phyloP scores from a whole-genome alignment of 2,797 vertebrate species.

The Limnodromus scolopaceus region DNA sequence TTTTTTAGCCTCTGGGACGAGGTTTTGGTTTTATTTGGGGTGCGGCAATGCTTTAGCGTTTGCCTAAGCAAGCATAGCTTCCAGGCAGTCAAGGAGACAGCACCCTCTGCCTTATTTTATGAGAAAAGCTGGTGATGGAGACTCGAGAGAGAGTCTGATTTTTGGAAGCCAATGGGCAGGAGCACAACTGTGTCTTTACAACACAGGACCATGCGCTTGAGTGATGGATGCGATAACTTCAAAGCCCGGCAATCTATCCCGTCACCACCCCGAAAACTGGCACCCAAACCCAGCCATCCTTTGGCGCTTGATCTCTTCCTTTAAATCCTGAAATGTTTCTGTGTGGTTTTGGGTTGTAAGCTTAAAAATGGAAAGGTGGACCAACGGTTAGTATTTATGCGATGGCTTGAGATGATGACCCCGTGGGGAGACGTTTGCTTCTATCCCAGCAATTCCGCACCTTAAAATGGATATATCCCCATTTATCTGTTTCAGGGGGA shows the following conservation, averaged over 20 bases:
- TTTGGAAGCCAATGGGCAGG: not conserved
- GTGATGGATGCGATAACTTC: not conserved
- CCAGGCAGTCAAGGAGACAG: not conserved
- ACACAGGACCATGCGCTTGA: rapidly evolving
- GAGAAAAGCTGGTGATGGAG: not conserved
- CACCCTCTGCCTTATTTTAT: constrained; percentile 5
- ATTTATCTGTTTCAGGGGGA: not conserved
- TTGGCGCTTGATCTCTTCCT: not conserved
- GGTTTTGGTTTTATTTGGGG: not conserved
- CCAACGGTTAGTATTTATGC: not conserved
- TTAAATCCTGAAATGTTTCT: not conserved
- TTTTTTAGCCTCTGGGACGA: not conserved
- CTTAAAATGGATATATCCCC: not conserved
- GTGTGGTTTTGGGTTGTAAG: not conserved
- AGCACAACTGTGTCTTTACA: not conserved
- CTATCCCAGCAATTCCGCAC: not conserved
- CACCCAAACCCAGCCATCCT: not conserved
- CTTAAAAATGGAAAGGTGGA: not conserved
- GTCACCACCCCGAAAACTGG: not conserved
- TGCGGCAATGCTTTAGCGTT: not conserved
- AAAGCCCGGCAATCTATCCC: not conserved
- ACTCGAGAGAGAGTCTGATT: not conserved
- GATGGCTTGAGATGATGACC: not conserved
- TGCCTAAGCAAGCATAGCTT: rapidly evolving
- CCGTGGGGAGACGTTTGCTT: not conserved